A percentile compares a stretch with the other conserved stretches of the same genome.
phyloP scores from a whole-genome alignment of 2,888 invertebrate species.

The Candidula unifasciata region DNA sequence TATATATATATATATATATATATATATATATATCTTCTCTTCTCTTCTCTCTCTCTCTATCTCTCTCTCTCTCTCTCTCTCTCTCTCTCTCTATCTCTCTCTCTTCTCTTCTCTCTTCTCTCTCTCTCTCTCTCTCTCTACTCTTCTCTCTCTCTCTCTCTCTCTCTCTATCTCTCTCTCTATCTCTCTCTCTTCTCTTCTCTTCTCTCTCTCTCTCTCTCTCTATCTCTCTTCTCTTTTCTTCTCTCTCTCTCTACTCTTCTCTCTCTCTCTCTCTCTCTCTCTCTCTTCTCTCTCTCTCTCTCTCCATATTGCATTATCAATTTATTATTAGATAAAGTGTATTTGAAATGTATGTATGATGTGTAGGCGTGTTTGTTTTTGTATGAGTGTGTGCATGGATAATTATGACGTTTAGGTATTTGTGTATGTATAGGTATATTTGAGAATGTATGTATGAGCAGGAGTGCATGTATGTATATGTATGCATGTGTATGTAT shows the following conservation, averaged over 20 bases:
- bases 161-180: not conserved
- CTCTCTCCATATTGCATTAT: not conserved
- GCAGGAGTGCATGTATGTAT: no score
- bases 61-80: not conserved
- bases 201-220: not conserved
- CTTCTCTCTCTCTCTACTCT: not conserved
- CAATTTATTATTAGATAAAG: no score
- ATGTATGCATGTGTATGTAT: no score
- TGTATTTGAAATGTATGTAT: no score
- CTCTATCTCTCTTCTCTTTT: not conserved
- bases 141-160: not conserved
- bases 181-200: not conserved
- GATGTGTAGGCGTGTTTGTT: no score
- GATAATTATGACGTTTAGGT: no score
- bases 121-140: not conserved
- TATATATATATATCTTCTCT: constrained; percentile 9
- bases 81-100: constrained; percentile 12
- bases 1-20: not conserved
- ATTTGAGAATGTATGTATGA: no score
- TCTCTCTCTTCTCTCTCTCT: constrained; percentile 5
- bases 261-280: not conserved
- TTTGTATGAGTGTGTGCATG: no score
- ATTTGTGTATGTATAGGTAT: no score
- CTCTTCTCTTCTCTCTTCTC: not conserved
- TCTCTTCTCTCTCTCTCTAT: not conserved